Base-by-base conservation (phyloP, 2,797 vertebrate genomes). In the Lateolabrax maculatus region DNA sequence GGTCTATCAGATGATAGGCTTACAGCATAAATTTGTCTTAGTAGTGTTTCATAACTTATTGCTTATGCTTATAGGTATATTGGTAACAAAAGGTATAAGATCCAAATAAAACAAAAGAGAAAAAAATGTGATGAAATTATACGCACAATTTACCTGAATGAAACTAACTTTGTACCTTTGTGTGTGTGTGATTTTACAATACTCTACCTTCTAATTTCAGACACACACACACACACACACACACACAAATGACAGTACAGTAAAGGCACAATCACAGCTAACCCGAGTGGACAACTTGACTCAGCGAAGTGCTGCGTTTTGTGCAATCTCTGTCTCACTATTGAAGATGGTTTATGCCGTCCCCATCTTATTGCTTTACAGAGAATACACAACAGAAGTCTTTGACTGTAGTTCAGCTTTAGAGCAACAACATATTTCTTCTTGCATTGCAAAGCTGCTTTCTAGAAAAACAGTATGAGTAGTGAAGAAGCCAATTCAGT, bases 401-500 rank as follows among this genome's bases (percentile, higher is more conserved):
- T 77, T 75, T 83, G 48, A 65, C 43, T 78, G 67, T 56, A 69
- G 66, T 57, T 84, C 63, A 69, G n/a, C 44, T 66, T 66, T n/a
- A 48, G 34, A 65, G 57, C 43, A 71, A 58, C 43, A 74, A 37
- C 65, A 79, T 64, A 25, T 62, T 27, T 23, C 34, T 46, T 64
- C 23, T 62, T 74, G n/a, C 34, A 57, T 58, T 71, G 41, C 71
- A 71, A 81, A 86, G 58, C 62, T 77, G 49, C 60, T 83, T 44
- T 51, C 56, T 23, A 52, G 23, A 64, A 75, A 44, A 69, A 72
- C 83, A 84, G 41, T 48, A 71, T 23, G 48, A 80, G 69, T 43
- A 56, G 27, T 52, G 75, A 62, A 46, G 27, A 57, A 62, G 73
- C 57, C 56, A 80, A 80, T 72, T 71, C 51, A 84, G 41, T 13